Evolutionary conservation across 2,797 vertebrate species (phyloP).

Genomic region (Clarias laeviceps): DNA sequence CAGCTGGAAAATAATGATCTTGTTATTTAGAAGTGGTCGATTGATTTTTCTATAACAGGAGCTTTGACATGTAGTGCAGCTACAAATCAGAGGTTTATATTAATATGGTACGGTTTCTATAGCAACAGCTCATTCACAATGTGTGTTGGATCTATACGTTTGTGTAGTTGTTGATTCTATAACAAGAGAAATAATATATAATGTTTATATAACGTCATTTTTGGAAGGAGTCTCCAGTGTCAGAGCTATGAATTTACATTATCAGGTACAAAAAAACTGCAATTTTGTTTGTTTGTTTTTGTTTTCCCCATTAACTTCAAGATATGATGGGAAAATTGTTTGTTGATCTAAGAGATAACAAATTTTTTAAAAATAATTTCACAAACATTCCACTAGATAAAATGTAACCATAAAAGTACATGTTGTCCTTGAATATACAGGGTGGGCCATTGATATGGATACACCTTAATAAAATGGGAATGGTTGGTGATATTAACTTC

Average conservation of each 20-base stretch:
- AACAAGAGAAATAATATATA: neutral
- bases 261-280: neutral
- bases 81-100: neutral
- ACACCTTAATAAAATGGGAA: no score
- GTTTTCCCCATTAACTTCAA: neutral
- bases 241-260: neutral
- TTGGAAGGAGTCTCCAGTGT: neutral
- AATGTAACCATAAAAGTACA: neutral
- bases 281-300: neutral
- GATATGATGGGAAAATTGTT: neutral
- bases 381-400: neutral
- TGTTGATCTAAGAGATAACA: neutral
- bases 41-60: neutral
- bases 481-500: no score
- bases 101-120: neutral
- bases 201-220: neutral
- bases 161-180: neutral
- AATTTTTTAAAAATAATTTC: neutral
- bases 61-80: neutral
- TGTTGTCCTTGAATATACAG: neutral
- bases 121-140: neutral
- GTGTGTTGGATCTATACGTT: neutral
- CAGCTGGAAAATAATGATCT: neutral
- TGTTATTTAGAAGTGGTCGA: neutral
- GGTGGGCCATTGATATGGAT: no score